A percentile compares a stretch with the other conserved stretches of the same genome.
phyloP scores from a whole-genome alignment of 2,888 invertebrate genomes.

The Adela reaumurella region DNA sequence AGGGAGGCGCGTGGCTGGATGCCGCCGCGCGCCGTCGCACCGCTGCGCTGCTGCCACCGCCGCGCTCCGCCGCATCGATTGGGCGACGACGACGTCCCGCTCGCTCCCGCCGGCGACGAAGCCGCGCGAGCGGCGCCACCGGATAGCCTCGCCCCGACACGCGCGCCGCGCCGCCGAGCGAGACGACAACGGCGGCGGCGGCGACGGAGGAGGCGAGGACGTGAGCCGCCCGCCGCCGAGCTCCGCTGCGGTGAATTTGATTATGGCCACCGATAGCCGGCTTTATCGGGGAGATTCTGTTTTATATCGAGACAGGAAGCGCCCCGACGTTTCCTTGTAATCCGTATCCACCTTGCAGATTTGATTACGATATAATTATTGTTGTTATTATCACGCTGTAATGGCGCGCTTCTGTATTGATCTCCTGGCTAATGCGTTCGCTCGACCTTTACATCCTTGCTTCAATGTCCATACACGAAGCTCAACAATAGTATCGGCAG shows the following conservation, averaged over 20 bases:
- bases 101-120: background rate
- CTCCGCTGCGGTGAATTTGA: slow-evolving; percentile 4
- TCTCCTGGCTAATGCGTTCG: background rate
- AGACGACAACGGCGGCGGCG: background rate
- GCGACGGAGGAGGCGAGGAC: background rate
- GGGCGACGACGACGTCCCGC: slow-evolving; percentile 11
- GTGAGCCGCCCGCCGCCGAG: slow-evolving; percentile 8
- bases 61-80: slow-evolving; percentile 10
- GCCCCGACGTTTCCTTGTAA: background rate
- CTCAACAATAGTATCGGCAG: no score
- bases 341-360: slow-evolving; percentile 21
- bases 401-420: slow-evolving; percentile 30
- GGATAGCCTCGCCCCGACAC: background rate
- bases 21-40: background rate
- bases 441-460: background rate
- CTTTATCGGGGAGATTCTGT: slow-evolving; percentile 5
- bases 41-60: slow-evolving; percentile 13
- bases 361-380: slow-evolving; percentile 54
- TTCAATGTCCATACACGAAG: background rate
- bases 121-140: background rate
- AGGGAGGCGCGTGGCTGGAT: slow-evolving; percentile 3
- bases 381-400: slow-evolving; percentile 55
- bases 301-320: slow-evolving; percentile 18
- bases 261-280: slow-evolving; percentile 7
- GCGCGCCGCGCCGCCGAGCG: slow-evolving; percentile 4